Conservation (phyloP, 2,797 vertebrate species). For the Acrocephalus scirpaceus region DNA sequence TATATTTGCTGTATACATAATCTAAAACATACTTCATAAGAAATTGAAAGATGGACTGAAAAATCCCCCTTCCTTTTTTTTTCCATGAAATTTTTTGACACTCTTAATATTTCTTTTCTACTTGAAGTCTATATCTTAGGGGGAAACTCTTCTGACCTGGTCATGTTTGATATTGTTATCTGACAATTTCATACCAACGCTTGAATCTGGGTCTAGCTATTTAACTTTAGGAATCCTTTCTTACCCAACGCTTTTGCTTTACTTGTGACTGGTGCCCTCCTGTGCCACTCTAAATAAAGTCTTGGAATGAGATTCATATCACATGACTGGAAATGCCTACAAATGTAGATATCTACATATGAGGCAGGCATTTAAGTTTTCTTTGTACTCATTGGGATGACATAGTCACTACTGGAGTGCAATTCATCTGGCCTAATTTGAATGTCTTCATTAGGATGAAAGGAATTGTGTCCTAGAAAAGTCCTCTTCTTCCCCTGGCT, state of each 20-base stretch:
- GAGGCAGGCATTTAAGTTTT: not conserved
- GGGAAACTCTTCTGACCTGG: not conserved
- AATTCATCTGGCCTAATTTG: not conserved
- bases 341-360: not conserved
- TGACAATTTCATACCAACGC: not conserved
- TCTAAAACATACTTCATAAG: rapidly evolving
- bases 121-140: not conserved
- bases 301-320: not conserved
- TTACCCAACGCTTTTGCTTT: not conserved
- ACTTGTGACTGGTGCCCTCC: not conserved
- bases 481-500: not conserved
- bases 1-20: not conserved
- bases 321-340: not conserved
- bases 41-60: not conserved
- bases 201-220: not conserved
- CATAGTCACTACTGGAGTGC: not conserved
- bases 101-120: not conserved
- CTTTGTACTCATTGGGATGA: not conserved
- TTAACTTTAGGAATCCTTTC: not conserved
- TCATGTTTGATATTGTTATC: not conserved
- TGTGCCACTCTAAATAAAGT: not conserved
- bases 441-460: not conserved
- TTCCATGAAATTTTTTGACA: not conserved
- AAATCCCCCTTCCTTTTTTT: rapidly evolving
- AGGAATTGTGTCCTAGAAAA: conserved; percentile 4